Conservation (phyloP, 1,140 invertebrate genomes). For the Heliconius hermathena region DNA sequence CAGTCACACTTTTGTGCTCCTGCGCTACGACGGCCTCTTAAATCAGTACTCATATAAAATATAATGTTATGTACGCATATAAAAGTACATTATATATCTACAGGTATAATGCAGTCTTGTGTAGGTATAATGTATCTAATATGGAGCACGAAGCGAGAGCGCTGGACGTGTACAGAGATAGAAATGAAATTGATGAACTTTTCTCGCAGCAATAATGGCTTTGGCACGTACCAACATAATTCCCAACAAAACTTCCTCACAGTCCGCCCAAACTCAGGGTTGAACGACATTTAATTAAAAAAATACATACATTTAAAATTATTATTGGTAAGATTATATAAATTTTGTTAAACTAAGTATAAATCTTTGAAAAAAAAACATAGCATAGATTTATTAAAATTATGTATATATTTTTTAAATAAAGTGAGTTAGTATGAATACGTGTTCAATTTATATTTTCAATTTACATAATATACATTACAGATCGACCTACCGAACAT, state of each 20-base stretch:
- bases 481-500: neutral
- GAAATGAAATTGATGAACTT: constrained; percentile 82
- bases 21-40: too few relatives aligned
- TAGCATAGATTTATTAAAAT: too few relatives aligned
- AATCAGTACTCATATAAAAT: too few relatives aligned
- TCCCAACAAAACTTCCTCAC: constrained; percentile 81
- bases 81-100: neutral
- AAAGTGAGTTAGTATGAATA: neutral
- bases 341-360: too few relatives aligned
- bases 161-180: constrained; percentile 64
- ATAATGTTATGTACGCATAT: neutral
- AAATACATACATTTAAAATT: neutral
- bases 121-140: constrained; percentile 12
- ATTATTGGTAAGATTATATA: neutral
- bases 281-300: constrained; percentile 38
- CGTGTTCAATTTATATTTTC: neutral
- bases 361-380: too few relatives aligned
- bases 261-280: constrained; percentile 60
- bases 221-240: constrained; percentile 83
- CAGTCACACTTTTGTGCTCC: too few relatives aligned
- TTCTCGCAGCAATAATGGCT: constrained; percentile 82
- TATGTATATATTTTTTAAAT: too few relatives aligned
- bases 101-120: neutral
- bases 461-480: neutral
- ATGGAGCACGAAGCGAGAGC: constrained; percentile 33